These are phyloP conservation scores for Hetaerina americana DNA, from an alignment of 1,140 invertebrate species.

Conservation along the genomic window DNA sequence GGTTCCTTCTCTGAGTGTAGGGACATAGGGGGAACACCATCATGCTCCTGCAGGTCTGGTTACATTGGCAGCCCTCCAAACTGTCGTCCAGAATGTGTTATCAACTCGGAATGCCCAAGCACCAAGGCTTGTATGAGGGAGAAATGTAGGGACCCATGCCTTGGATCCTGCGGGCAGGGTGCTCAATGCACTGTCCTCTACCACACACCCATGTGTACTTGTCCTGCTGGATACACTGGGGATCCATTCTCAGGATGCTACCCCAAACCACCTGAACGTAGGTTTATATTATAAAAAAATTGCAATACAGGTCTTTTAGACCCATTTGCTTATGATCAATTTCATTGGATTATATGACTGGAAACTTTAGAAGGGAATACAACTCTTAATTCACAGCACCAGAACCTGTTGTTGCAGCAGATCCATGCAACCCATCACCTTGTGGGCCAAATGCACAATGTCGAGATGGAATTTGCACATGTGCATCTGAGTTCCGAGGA, in stretches of 20 bases:
- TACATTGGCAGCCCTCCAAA: constrained; percentile 57
- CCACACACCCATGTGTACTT: constrained; percentile 53
- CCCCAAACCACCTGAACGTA: constrained; percentile 34
- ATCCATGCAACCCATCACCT: constrained; percentile 49
- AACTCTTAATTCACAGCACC: no score
- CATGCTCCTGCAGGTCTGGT: constrained; percentile 49
- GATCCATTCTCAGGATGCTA: constrained; percentile 49
- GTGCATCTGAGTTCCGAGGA: constrained; percentile 48
- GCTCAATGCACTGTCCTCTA: constrained; percentile 52
- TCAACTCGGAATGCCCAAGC: constrained; percentile 54
- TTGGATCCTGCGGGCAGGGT: constrained; percentile 48
- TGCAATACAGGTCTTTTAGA: neutral
- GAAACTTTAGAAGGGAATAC: no score
- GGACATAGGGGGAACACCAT: constrained; percentile 41
- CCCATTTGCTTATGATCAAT: no score
- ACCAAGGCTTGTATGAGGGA: constrained; percentile 51
- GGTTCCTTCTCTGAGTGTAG: constrained; percentile 54
- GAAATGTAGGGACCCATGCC: constrained; percentile 57
- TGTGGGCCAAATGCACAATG: constrained; percentile 51
- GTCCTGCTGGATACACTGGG: constrained; percentile 48
- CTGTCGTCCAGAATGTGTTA: constrained; percentile 57
- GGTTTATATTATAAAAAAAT: constrained; percentile 4
- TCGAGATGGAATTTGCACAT: constrained; percentile 44
- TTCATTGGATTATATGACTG: no score
- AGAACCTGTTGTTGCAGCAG: constrained; percentile 25